Evolutionary conservation across 2,113 vertebrate species (phyloP), one percentile per base, ranked within the genome.

Genomic region (Varanus komodoensis): DNA sequence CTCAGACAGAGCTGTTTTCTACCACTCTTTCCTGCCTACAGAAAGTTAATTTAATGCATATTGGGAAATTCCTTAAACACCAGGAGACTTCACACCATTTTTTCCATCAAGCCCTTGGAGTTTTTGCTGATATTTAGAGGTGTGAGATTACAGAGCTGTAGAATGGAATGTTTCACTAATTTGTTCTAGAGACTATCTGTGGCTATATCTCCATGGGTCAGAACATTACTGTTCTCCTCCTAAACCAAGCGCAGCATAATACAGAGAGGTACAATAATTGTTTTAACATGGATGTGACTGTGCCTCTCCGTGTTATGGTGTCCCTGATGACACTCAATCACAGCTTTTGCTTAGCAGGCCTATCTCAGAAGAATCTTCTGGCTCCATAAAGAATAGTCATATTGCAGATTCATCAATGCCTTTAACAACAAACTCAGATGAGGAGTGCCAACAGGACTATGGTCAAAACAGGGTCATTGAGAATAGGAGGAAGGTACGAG

Each of bases 61-160:
- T 97, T 97, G 96, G 93, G 97, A 97, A 98, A 97, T 97, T 97
- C 97, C 96, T 97, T 95, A 97, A 97, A 97, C 97, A 86, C 96
- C 96, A 94, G 92, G 97, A 97, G 96, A 97, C 94, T 97, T 97
- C 97, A 97, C 97, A 97, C 96, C 92, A 93, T 97, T 97, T 88
- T 96, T 95, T 93, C 95, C 94, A 95, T 95, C 96, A 96, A 95
- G 94, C 94, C 95, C 92, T 93, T 93, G 92, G 93, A 95, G 92
- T 95, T 96, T 95, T 93, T 96, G 96, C 95, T 96, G 96, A 95
- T 97, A 93, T 95, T 96, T 94, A 92, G 96, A 97, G 96, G 96
- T 97, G 96, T 97, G 95, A 97, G 96, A 95, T 94, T 93, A 83
- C 88, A 84, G 93, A 0, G 8, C 93, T 89, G 64, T 90, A 86